Evolutionary conservation across 2,888 invertebrate species (phyloP).

Genomic region (Orthonychiurus folsomi): DNA sequence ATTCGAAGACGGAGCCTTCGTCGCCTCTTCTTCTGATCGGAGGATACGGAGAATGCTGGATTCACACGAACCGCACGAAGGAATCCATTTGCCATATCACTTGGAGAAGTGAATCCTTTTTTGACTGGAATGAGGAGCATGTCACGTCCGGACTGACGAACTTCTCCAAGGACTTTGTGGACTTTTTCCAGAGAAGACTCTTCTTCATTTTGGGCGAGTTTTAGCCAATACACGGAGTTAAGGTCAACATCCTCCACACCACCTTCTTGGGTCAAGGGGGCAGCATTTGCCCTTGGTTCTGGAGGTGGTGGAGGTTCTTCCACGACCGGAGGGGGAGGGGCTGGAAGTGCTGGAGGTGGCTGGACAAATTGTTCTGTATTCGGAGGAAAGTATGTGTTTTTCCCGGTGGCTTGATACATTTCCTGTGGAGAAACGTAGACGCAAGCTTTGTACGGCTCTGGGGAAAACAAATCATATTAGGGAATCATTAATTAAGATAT

Average conservation of each 20-base stretch:
- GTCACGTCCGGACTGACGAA: conserved; percentile 20
- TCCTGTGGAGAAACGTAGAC: conserved; percentile 20
- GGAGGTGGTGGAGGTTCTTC: background rate
- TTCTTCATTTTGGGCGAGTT: conserved; percentile 18
- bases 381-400: background rate
- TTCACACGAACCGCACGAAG: conserved; percentile 18
- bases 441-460: conserved; percentile 28
- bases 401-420: conserved; percentile 3
- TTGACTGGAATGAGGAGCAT: conserved; percentile 27
- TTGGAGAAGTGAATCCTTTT: conserved; percentile 12
- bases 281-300: background rate
- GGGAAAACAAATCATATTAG: background rate
- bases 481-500: background rate
- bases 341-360: background rate
- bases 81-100: conserved; percentile 25
- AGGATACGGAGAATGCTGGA: background rate
- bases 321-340: background rate
- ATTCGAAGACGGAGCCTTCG: background rate
- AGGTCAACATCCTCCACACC: conserved; percentile 22
- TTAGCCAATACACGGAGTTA: conserved; percentile 29
- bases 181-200: conserved; percentile 19
- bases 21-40: background rate
- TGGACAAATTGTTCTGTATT: background rate
- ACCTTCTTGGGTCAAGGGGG: background rate
- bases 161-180: conserved; percentile 15